Conservation (phyloP, 2,797 vertebrate species). For the Oreonectes daqikongensis region DNA sequence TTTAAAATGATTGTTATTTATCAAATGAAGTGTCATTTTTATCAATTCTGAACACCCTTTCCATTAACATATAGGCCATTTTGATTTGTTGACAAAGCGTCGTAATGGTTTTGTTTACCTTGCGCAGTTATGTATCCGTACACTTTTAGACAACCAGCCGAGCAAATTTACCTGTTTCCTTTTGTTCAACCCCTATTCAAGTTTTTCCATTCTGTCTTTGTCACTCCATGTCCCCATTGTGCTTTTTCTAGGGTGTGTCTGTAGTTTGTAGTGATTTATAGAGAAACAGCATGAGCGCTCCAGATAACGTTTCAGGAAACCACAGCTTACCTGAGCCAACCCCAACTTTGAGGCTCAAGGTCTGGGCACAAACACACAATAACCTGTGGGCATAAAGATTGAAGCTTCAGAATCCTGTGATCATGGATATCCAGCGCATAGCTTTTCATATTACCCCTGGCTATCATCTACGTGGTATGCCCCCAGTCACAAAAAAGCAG, state of each 20-base stretch:
- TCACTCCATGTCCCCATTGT: conserved; percentile 5
- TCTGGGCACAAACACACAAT: conserved; percentile 16
- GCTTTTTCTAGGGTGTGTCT: conserved; percentile 31
- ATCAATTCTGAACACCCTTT: background rate
- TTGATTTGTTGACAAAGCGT: background rate
- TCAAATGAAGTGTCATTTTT: background rate
- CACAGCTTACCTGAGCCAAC: conserved; percentile 35
- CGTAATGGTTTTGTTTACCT: conserved; percentile 3
- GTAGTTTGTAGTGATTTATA: conserved; percentile 35
- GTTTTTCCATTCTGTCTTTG: conserved; percentile 4
- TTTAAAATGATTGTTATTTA: background rate
- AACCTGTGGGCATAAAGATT: conserved; percentile 16
- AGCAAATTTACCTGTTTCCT: conserved; percentile 1
- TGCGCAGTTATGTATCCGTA: background rate
- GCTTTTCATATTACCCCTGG: conserved; percentile 19
- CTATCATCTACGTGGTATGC: background rate
- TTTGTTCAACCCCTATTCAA: background rate
- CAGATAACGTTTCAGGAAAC: conserved; percentile 43
- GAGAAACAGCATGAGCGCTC: background rate
- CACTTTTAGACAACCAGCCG: background rate
- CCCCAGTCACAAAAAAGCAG: background rate
- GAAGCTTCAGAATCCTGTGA: conserved; percentile 27
- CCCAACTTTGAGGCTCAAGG: conserved; percentile 15
- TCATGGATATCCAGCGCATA: conserved; percentile 32
- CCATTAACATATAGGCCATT: no score